Percentiles rank a stretch among this genome's conserved stretches.
These are phyloP conservation scores for Drosophila diplacantha DNA, from an alignment of 2,888 invertebrate species.

Conservation along the genomic window DNA sequence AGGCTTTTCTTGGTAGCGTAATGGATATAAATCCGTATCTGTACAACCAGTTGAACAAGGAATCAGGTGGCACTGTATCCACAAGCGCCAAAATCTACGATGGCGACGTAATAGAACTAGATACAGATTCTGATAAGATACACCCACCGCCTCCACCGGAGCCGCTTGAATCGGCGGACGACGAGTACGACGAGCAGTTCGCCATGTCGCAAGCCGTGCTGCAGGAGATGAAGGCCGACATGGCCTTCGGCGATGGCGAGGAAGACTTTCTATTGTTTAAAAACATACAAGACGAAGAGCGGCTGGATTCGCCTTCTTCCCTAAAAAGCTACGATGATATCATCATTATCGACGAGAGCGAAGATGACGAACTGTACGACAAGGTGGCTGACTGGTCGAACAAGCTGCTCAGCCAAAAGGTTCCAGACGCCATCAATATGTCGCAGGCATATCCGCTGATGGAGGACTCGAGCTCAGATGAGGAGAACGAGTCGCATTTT, in stretches of 20 bases:
- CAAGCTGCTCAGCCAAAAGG: conserved; percentile 67
- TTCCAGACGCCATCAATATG: conserved; percentile 40
- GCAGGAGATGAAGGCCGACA: conserved; percentile 71
- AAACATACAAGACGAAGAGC: neutral
- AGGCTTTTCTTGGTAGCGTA: conserved; percentile 52
- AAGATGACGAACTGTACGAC: conserved; percentile 65
- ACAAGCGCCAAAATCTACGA: conserved; percentile 34
- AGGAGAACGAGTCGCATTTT: conserved; percentile 4
- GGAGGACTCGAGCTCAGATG: conserved; percentile 17
- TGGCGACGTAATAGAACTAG: conserved; percentile 53
- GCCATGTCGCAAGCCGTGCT: conserved; percentile 69
- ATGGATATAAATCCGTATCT: conserved; percentile 65
- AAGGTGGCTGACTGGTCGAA: conserved; percentile 71
- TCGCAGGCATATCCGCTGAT: conserved; percentile 67
- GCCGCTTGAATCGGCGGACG: neutral
- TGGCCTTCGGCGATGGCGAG: conserved; percentile 39
- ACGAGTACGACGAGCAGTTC: conserved; percentile 62
- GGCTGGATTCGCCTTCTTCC: neutral
- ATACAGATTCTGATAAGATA: conserved; percentile 1
- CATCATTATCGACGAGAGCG: conserved; percentile 57
- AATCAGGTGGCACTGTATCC: conserved; percentile 16
- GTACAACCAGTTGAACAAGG: conserved; percentile 51
- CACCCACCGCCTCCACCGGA: conserved; percentile 4
- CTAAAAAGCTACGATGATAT: conserved; percentile 41
- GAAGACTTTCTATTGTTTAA: conserved; percentile 4